phyloP scores from a whole-genome alignment of 2,888 invertebrate species.

The Sipha maydis region DNA sequence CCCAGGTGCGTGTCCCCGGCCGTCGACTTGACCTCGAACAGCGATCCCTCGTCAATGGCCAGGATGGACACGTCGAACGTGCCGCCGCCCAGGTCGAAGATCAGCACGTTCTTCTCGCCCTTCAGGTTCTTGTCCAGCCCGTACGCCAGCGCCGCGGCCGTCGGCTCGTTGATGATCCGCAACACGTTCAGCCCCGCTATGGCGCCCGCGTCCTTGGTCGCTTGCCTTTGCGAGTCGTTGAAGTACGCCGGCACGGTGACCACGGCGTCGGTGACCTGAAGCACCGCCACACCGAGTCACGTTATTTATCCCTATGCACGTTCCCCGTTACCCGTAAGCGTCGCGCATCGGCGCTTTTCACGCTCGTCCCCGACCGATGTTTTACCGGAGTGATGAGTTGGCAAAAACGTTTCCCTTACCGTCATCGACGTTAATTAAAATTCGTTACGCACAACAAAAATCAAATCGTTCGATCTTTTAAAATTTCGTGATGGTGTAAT shows the following conservation, averaged over 20 bases:
- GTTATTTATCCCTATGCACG: no score
- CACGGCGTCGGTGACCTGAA: constrained; percentile 75
- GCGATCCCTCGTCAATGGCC: constrained; percentile 85
- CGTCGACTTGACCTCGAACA: constrained; percentile 86
- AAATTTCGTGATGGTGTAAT: no score
- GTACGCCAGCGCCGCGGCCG: constrained; percentile 87
- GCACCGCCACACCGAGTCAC: no score
- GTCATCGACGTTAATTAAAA: no score
- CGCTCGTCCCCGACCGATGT: no score
- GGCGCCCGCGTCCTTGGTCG: constrained; percentile 87
- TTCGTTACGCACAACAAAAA: no score
- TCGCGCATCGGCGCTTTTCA: no score
- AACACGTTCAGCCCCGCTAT: constrained; percentile 88
- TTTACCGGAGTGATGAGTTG: no score
- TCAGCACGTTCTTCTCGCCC: constrained; percentile 81
- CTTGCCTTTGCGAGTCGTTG: constrained; percentile 75
- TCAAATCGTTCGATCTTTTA: no score
- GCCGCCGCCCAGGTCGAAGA: constrained; percentile 88
- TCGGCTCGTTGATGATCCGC: constrained; percentile 91
- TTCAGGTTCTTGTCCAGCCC: constrained; percentile 71
- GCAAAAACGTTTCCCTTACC: no score
- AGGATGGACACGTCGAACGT: constrained; percentile 94
- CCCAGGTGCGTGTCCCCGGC: constrained; percentile 87
- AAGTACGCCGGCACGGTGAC: constrained; percentile 85
- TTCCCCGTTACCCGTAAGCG: no score